A percentile compares a stretch with the other conserved stretches of the same genome.
phyloP scores from a whole-genome alignment of 2,888 invertebrate genomes.

The Ormyrus pomaceus region DNA sequence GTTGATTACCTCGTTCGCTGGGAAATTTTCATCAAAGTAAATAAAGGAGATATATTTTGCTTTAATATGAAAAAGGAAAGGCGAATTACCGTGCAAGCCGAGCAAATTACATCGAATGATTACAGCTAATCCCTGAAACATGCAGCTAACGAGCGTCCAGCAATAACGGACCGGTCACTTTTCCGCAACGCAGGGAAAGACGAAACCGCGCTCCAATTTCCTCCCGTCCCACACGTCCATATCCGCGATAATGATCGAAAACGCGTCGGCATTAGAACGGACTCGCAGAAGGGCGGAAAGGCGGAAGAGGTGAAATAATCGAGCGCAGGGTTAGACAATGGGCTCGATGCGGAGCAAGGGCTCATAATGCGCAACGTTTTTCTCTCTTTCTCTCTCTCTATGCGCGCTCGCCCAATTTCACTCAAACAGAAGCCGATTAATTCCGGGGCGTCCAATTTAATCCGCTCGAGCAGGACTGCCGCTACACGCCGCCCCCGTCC shows the following conservation, averaged over 20 bases:
- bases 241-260: conserved; percentile 31
- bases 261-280: not conserved
- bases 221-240: not conserved
- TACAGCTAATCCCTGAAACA: conserved; percentile 15
- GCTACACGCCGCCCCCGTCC: conserved; percentile 35
- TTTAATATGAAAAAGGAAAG: not conserved
- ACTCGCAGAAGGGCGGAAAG: not conserved
- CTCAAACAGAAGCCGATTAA: conserved; percentile 76
- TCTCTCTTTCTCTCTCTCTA: conserved; percentile 61
- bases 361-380: conserved; percentile 17
- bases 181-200: not conserved
- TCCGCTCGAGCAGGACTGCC: conserved; percentile 56
- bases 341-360: conserved; percentile 20
- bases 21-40: not conserved
- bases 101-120: not conserved
- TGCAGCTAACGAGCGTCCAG: conserved; percentile 33
- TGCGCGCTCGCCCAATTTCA: conserved; percentile 74
- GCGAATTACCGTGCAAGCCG: not conserved
- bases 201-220: conserved; percentile 32
- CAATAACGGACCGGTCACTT: conserved; percentile 33
- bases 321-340: conserved; percentile 23
- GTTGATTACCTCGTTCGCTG: not conserved
- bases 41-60: not conserved
- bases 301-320: not conserved
- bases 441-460: conserved; percentile 74